Conservation (phyloP, 2,113 vertebrate species). For the Calidris pygmaea region DNA sequence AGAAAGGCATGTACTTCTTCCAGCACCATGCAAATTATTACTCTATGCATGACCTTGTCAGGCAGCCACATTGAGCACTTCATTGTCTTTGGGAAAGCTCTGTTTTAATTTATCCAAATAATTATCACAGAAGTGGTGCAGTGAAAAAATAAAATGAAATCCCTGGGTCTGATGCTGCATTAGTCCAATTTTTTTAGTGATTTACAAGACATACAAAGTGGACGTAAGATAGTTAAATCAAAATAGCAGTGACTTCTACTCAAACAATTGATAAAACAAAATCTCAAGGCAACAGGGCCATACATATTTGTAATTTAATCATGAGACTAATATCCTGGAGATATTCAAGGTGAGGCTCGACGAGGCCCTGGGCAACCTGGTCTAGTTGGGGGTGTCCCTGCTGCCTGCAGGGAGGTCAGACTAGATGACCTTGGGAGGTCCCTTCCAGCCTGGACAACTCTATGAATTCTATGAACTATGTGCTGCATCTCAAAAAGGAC, state of each 20-base stretch:
- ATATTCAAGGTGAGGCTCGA: too few relatives aligned
- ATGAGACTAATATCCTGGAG: too few relatives aligned
- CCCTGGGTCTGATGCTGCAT: background rate
- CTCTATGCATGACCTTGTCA: conserved; percentile 34
- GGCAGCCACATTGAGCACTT: background rate
- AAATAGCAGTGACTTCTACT: background rate
- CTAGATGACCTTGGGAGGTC: too few relatives aligned
- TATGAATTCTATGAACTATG: too few relatives aligned
- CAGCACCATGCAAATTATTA: conserved; percentile 18
- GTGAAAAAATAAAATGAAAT: background rate
- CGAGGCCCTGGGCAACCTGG: too few relatives aligned
- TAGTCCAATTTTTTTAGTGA: background rate
- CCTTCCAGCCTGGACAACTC: too few relatives aligned
- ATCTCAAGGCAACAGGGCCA: background rate
- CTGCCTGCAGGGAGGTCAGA: too few relatives aligned
- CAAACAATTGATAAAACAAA: background rate
- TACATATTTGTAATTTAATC: background rate
- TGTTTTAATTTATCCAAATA: background rate
- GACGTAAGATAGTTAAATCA: background rate
- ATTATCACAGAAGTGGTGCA: background rate
- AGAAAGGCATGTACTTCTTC: background rate
- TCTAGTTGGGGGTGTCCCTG: too few relatives aligned
- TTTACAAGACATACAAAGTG: background rate
- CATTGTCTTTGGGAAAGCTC: background rate
- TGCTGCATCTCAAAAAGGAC: background rate